Conservation (phyloP, 2,888 invertebrate genomes). For the Apodemia hepburni region DNA sequence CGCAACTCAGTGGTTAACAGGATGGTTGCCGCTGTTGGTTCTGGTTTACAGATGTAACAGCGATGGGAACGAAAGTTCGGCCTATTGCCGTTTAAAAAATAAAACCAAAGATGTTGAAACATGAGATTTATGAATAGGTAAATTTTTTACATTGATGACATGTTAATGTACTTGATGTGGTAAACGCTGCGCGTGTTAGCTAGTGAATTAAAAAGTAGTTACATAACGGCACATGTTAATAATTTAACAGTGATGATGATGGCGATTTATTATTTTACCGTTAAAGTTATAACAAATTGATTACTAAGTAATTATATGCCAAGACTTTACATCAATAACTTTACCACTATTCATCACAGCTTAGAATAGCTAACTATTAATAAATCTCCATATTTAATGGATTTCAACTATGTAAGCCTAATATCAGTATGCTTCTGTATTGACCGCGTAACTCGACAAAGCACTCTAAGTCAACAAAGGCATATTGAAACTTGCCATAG, state of each 20-base stretch:
- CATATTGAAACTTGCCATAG: constrained; percentile 39
- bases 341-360: constrained; percentile 5
- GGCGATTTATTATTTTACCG: background rate
- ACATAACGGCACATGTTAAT: too few relatives aligned
- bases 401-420: constrained; percentile 18
- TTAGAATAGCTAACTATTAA: constrained; percentile 10
- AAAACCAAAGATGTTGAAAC: too few relatives aligned
- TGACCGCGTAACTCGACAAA: constrained; percentile 43
- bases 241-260: background rate
- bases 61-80: too few relatives aligned
- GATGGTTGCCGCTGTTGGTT: too few relatives aligned
- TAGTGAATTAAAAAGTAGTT: too few relatives aligned
- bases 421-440: constrained; percentile 18
- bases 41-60: too few relatives aligned
- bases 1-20: too few relatives aligned
- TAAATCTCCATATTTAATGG: constrained; percentile 13
- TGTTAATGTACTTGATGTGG: too few relatives aligned
- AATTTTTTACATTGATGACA: too few relatives aligned
- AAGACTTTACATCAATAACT: background rate
- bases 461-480: constrained; percentile 32
- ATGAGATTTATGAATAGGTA: too few relatives aligned
- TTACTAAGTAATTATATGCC: constrained; percentile 3
- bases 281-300: background rate
- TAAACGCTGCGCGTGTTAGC: too few relatives aligned
- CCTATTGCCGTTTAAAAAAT: too few relatives aligned